Evolutionary conservation across 2,888 invertebrate species (phyloP).

Genomic region (Crocallis elinguaria): DNA sequence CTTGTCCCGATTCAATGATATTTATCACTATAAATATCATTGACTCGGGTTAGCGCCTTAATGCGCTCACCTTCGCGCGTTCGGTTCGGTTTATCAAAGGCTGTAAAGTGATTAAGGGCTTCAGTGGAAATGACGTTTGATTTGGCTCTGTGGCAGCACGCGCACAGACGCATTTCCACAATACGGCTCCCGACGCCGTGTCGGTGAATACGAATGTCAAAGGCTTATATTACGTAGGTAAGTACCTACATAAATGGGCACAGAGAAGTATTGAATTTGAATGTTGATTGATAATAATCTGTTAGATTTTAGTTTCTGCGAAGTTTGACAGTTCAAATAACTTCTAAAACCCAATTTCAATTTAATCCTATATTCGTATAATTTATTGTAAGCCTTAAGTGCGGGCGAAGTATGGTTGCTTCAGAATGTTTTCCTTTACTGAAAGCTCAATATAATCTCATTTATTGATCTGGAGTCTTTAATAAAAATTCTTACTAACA

Average conservation of each 20-base stretch:
- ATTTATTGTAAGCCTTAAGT: too few species aligned
- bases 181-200: neutral
- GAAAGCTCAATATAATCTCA: too few species aligned
- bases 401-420: too few species aligned
- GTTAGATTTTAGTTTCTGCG: neutral
- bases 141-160: constrained; percentile 59
- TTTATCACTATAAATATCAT: too few species aligned
- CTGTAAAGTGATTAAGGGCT: constrained; percentile 65
- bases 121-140: constrained; percentile 69
- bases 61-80: constrained; percentile 34
- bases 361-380: too few species aligned
- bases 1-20: too few species aligned
- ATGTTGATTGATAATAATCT: neutral
- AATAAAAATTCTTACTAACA: neutral
- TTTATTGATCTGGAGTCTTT: too few species aligned
- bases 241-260: too few species aligned
- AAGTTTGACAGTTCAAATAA: neutral
- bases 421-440: too few species aligned
- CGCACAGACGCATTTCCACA: constrained; percentile 16
- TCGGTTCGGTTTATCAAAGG: constrained; percentile 66
- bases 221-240: too few species aligned
- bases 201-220: constrained; percentile 6
- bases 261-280: too few species aligned
- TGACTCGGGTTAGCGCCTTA: too few species aligned
- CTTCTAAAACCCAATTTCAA: neutral